Percentiles rank a stretch among this genome's conserved stretches.
Conservation (phyloP, 1,140 invertebrate genomes). For the Aradophagus sp. region DNA sequence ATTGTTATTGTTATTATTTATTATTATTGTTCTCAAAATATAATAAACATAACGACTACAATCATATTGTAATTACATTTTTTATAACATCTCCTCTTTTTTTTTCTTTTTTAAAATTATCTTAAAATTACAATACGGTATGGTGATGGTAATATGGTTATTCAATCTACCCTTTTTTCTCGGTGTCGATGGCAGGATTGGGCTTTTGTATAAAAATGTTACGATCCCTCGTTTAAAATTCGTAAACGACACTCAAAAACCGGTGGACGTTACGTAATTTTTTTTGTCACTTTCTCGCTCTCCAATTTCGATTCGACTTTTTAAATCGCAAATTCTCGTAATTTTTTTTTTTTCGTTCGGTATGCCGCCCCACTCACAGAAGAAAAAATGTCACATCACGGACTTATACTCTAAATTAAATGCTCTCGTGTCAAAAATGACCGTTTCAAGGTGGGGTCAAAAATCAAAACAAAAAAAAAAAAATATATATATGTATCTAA, state of each 20-base stretch:
- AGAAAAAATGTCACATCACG: constrained; percentile 81
- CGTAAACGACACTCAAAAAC: constrained; percentile 78
- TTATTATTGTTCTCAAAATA: too few species aligned
- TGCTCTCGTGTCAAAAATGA: constrained; percentile 64
- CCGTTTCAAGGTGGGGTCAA: constrained; percentile 27
- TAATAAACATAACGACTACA: too few species aligned
- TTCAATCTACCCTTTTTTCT: too few species aligned
- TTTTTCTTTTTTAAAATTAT: too few species aligned
- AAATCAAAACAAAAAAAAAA: constrained; percentile 31
- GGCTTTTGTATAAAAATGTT: constrained; percentile 64
- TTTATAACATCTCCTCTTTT: too few species aligned
- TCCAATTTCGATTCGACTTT: constrained; percentile 15
- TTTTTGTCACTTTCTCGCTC: constrained; percentile 23
- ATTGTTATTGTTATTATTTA: too few species aligned
- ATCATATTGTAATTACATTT: too few species aligned
- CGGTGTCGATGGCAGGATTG: constrained; percentile 48
- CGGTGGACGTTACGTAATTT: constrained; percentile 75
- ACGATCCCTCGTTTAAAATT: constrained; percentile 65
- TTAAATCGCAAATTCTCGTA: constrained; percentile 8
- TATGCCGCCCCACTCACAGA: constrained; percentile 82
- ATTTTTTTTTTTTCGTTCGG: constrained; percentile 60
- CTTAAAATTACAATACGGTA: too few species aligned
- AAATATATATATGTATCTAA: constrained; percentile 12
- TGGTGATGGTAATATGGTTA: too few species aligned
- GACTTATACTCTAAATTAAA: constrained; percentile 66